Conservation (phyloP, 2,888 invertebrate genomes). For the Microplitis deprimator region DNA sequence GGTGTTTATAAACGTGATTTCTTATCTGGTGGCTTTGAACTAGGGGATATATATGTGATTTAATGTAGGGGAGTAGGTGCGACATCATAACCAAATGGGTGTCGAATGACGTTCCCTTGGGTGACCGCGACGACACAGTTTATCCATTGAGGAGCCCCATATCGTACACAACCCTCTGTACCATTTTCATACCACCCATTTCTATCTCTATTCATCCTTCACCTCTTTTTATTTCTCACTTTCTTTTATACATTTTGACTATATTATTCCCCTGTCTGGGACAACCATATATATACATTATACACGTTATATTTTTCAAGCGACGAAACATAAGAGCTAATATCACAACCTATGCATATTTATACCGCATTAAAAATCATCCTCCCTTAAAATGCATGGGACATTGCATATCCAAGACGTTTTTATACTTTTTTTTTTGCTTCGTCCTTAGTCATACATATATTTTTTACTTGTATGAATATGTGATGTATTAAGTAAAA, state of each 20-base stretch:
- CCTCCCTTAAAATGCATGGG: conserved; percentile 67
- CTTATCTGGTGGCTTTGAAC: conserved; percentile 37
- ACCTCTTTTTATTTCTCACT: conserved; percentile 38
- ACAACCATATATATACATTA: conserved; percentile 50
- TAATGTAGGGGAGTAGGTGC: conserved; percentile 50
- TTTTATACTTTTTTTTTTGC: conserved; percentile 39
- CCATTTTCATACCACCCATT: conserved; percentile 24
- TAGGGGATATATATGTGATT: conserved; percentile 34
- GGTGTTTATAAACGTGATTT: conserved; percentile 43
- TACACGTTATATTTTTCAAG: conserved; percentile 63
- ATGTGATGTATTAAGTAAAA: background rate
- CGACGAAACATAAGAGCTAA: conserved; percentile 68
- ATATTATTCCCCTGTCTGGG: conserved; percentile 43
- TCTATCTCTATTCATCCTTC: conserved; percentile 23
- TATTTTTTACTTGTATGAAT: conserved; percentile 27
- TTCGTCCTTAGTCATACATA: conserved; percentile 32
- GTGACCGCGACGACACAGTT: conserved; percentile 71
- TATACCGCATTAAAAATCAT: conserved; percentile 71
- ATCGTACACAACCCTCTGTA: conserved; percentile 48
- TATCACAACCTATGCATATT: conserved; percentile 71
- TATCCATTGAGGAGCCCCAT: conserved; percentile 71
- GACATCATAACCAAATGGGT: conserved; percentile 70
- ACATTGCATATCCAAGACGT: conserved; percentile 60
- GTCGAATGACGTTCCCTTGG: conserved; percentile 69
- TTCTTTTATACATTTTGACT: conserved; percentile 48